Percentiles rank a stretch among this genome's conserved stretches.
These are phyloP conservation scores for Campaea margaritaria DNA, from an alignment of 2,888 invertebrate genomes.

Conservation along the genomic window DNA sequence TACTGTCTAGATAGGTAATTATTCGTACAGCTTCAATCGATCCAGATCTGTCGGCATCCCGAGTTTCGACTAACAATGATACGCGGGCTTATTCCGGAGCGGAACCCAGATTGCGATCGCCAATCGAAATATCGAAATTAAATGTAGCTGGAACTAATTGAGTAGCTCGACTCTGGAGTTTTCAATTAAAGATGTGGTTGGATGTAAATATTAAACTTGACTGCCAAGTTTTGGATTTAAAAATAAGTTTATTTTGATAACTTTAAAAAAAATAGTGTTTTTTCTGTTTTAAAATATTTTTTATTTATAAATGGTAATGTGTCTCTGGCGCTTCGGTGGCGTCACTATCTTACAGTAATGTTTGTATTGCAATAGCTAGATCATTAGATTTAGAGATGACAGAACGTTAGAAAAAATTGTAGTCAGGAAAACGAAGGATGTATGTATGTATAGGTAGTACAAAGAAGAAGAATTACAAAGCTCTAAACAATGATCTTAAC, in stretches of 20 bases:
- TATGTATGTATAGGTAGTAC: too few species aligned
- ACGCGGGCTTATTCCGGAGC: conserved; percentile 27
- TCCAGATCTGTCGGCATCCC: conserved; percentile 25
- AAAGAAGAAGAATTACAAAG: too few species aligned
- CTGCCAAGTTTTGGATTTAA: conserved; percentile 4
- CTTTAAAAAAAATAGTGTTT: not conserved
- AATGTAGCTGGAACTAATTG: conserved; percentile 28
- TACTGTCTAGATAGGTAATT: conserved; percentile 16
- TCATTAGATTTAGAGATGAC: too few species aligned
- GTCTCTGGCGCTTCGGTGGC: too few species aligned
- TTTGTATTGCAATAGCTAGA: not conserved
- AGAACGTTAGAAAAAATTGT: too few species aligned
- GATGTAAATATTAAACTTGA: conserved; percentile 16
- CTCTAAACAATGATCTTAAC: too few species aligned
- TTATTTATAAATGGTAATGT: too few species aligned
- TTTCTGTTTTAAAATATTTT: too few species aligned
- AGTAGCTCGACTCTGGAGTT: conserved; percentile 15
- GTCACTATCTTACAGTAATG: too few species aligned
- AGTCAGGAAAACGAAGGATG: too few species aligned
- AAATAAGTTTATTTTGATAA: not conserved
- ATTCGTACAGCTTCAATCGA: conserved; percentile 24
- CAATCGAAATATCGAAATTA: conserved; percentile 32
- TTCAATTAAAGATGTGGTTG: conserved; percentile 16
- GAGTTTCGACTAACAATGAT: conserved; percentile 31
- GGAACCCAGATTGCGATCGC: conserved; percentile 26